Conservation (phyloP, 2,888 invertebrate genomes). For the Lithosia quadra region DNA sequence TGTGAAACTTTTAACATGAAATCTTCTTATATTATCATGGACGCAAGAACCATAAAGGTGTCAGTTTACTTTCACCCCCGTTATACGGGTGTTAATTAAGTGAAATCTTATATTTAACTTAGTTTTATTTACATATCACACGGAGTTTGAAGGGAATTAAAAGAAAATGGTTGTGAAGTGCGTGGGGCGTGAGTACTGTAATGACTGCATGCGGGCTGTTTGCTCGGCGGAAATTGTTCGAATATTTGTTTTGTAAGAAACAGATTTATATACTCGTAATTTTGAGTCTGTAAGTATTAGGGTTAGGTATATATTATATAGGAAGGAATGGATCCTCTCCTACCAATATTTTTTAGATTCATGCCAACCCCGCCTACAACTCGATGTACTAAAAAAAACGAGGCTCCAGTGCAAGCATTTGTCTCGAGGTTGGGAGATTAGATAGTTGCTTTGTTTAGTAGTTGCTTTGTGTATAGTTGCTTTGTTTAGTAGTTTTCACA, state of each 20-base stretch:
- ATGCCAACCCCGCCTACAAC: too few species aligned
- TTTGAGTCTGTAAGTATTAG: conserved; percentile 19
- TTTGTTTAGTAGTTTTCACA: too few species aligned
- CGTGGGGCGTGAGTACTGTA: conserved; percentile 36
- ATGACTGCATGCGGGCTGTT: conserved; percentile 53
- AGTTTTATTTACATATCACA: conserved; percentile 32
- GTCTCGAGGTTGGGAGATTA: too few species aligned
- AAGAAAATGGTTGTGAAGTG: conserved; percentile 43
- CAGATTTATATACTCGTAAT: conserved; percentile 46
- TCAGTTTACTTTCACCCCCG: background rate
- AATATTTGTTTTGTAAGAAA: conserved; percentile 42
- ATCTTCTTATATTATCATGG: background rate
- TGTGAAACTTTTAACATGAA: background rate
- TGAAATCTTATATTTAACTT: conserved; percentile 7
- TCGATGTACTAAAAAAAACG: too few species aligned
- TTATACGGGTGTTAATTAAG: conserved; percentile 18
- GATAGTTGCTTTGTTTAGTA: too few species aligned
- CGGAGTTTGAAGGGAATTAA: conserved; percentile 39
- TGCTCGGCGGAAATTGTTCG: conserved; percentile 35
- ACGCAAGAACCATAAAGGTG: background rate
- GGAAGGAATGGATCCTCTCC: too few species aligned
- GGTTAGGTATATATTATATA: too few species aligned
- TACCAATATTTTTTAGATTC: too few species aligned
- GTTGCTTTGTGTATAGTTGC: too few species aligned
- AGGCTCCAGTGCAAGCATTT: too few species aligned